Conservation (phyloP, 2,888 invertebrate species). For the Microctonus hyperodae region DNA sequence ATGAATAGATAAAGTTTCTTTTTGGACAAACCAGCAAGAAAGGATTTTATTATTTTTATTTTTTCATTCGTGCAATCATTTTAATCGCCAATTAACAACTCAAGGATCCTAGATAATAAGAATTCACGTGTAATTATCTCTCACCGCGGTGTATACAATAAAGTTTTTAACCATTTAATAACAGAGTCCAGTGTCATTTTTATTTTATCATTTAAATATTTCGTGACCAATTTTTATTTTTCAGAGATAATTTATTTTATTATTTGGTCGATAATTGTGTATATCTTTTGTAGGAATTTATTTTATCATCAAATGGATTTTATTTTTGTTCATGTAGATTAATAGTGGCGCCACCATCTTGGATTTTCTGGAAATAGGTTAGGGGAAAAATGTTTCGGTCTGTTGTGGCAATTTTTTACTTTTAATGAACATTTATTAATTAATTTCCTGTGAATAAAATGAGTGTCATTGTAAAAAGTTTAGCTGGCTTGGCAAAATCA, state of each 20-base stretch:
- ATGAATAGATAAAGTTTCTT: background rate
- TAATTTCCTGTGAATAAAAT: conserved; percentile 39
- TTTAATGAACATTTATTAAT: conserved; percentile 13
- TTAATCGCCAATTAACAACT: conserved; percentile 23
- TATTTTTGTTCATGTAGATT: no score
- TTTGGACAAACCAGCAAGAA: conserved; percentile 14
- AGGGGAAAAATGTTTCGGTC: background rate
- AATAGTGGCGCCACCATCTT: background rate
- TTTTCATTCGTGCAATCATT: background rate
- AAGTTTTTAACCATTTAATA: conserved; percentile 1
- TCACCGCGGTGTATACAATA: conserved; percentile 21
- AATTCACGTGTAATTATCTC: conserved; percentile 16
- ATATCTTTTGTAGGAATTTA: background rate
- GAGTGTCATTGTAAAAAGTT: conserved; percentile 46
- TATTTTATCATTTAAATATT: conserved; percentile 12
- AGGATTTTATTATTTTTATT: conserved; percentile 8
- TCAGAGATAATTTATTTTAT: background rate
- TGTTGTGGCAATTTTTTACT: background rate
- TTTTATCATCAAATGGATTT: background rate
- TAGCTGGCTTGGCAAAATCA: conserved; percentile 41
- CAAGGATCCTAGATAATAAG: conserved; percentile 10
- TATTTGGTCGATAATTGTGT: background rate
- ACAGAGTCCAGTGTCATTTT: background rate
- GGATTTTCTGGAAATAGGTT: background rate
- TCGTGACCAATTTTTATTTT: background rate